A percentile compares a stretch with the other conserved stretches of the same genome.
Conservation (phyloP, 2,797 vertebrate species). For the Thamnophis elegans region DNA sequence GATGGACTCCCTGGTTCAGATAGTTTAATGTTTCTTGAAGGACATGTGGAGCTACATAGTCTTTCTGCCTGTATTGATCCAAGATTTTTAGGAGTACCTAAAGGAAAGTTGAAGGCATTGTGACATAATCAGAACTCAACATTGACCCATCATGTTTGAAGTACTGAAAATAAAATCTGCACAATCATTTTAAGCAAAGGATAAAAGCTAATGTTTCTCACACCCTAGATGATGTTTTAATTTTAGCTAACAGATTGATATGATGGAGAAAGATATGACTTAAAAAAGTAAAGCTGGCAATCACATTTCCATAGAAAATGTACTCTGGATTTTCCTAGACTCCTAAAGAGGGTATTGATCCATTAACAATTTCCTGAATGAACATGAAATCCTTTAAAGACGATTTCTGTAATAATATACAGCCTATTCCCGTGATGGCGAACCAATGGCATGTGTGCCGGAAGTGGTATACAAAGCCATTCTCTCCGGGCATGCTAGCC, state of each 20-base stretch:
- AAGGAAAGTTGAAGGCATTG: conserved; percentile 1
- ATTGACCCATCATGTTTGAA: not conserved
- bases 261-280: not conserved
- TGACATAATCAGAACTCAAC: conserved; percentile 8
- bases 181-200: not conserved
- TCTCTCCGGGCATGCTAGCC: no score
- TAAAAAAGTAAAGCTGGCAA: not conserved
- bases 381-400: not conserved
- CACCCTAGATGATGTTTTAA: not conserved
- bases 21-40: conserved; percentile 93
- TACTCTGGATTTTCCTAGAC: not conserved
- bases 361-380: not conserved
- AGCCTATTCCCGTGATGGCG: no score
- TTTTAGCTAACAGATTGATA: not conserved
- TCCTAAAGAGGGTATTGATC: not conserved
- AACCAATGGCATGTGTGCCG: no score
- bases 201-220: not conserved
- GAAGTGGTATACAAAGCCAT: no score
- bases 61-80: conserved; percentile 88
- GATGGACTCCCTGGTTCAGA: conserved; percentile 86
- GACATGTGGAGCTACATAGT: conserved; percentile 90
- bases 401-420: not conserved
- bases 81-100: conserved; percentile 93
- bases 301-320: not conserved
- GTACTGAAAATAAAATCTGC: not conserved